Evolutionary conservation across 1,140 invertebrate species (phyloP).

Genomic region (Aplysia californica): DNA sequence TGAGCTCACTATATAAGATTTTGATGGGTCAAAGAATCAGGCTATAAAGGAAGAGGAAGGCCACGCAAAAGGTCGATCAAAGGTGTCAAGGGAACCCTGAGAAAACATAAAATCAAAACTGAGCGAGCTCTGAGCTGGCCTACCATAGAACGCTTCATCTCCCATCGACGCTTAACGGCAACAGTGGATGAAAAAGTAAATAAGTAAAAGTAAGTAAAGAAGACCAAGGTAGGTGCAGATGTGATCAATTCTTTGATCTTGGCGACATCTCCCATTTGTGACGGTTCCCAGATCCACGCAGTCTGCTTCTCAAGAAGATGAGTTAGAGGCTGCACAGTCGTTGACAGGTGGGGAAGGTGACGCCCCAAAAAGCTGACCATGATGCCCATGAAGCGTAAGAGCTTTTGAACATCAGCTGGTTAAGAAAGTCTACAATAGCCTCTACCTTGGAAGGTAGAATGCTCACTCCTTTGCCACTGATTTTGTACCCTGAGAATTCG

Average conservation of each 20-base stretch:
- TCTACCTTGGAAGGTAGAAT: neutral
- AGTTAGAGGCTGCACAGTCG: neutral
- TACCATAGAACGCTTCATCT: no score
- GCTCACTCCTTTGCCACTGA: neutral
- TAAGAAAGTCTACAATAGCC: neutral
- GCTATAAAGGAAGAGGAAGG: no score
- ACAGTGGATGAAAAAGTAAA: no score
- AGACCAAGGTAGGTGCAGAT: neutral
- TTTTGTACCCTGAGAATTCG: neutral
- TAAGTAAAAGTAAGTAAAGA: no score
- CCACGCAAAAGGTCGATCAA: no score
- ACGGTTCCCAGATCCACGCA: neutral
- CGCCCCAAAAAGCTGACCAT: neutral
- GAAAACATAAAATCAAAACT: no score
- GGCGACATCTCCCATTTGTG: no score
- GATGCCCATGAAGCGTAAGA: neutral
- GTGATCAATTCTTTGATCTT: no score
- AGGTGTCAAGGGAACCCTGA: no score
- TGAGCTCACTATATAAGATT: constrained; percentile 32
- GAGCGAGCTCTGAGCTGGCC: no score
- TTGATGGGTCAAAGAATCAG: neutral
- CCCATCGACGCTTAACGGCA: no score
- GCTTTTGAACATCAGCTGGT: neutral
- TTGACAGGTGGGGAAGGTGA: neutral
- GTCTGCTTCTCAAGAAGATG: neutral